Evolutionary conservation across 2,888 invertebrate species (phyloP), one percentile per base, ranked within the genome.

Genomic region (Latrodectus hesperus): DNA sequence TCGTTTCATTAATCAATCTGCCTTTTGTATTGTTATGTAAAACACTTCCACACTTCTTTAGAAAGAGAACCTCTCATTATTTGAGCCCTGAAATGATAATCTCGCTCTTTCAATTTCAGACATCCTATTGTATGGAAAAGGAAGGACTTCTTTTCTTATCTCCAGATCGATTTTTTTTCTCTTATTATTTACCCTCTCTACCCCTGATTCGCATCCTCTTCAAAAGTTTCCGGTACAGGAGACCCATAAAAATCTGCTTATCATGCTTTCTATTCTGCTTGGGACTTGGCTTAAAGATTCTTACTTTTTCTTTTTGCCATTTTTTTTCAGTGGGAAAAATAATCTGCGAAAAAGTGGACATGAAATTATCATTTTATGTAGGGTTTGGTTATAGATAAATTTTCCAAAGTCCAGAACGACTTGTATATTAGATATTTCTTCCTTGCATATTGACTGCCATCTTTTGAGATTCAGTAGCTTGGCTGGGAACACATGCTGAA

Each of bases 31-130:
- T 86, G 86, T 86, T 80, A 86, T 86, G 86, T 86, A 86, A 86
- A 86, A 86, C 86, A 86, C 86, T 81, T 81, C 86, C 80, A 75
- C 38, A 83, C 67, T 53, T 83, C 77, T 67, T 65, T 12, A 74
- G 53, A 77, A 85, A 85, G 75, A 71, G 38, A 22, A 72, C 38
- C 73, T 60, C 86, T 86, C 86, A 86, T 86, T 86, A 86, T 86
- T 86, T 86, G 86, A 70, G 72, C 81, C 72, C 81, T 76, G 81
- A 86, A 86, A 86, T 86, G 86, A 86, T 86, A 86, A 86, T 86
- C 86, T 80, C 53, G 52, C 65, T 72, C 81, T 74, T 86, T 86
- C 80, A 86, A 81, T 81, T 86, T 72, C 70, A 77, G 85, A 85
- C 75, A 72, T 81, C 65, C 76, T 72, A 77, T 86, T 86, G 81